Conservation (phyloP, 2,888 invertebrate genomes). For the Andrena fulva region DNA sequence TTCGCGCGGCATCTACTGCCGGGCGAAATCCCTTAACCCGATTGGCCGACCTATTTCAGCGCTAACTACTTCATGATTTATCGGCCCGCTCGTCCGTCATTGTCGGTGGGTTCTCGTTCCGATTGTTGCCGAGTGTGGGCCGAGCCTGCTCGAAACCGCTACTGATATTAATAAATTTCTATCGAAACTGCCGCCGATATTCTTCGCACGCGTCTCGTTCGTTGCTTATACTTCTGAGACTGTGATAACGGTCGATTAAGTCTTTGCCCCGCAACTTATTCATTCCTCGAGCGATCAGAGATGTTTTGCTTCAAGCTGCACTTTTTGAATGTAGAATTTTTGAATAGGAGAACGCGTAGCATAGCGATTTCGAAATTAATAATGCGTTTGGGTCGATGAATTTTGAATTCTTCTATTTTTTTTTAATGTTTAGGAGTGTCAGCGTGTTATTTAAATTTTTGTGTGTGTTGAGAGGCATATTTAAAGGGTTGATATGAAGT, state of each 20-base stretch:
- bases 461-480: no score
- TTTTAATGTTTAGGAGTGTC: no score
- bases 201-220: background rate
- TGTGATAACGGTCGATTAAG: no score
- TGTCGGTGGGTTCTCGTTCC: constrained; percentile 11
- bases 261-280: no score
- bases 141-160: background rate
- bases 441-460: no score
- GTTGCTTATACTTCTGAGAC: background rate
- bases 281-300: no score
- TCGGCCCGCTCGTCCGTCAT: constrained; percentile 14
- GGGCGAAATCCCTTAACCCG: constrained; percentile 38
- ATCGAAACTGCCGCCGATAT: background rate
- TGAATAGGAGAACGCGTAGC: no score
- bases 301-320: no score
- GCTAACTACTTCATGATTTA: constrained; percentile 47
- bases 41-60: constrained; percentile 50
- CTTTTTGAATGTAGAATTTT: no score
- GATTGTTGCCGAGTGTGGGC: constrained; percentile 2
- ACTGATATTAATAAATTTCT: background rate
- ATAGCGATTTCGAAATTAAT: no score
- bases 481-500: background rate
- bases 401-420: no score
- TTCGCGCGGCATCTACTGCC: constrained; percentile 25
- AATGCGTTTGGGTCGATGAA: no score